phyloP scores from a whole-genome alignment of 2,113 vertebrate genomes.

The Meles meles region DNA sequence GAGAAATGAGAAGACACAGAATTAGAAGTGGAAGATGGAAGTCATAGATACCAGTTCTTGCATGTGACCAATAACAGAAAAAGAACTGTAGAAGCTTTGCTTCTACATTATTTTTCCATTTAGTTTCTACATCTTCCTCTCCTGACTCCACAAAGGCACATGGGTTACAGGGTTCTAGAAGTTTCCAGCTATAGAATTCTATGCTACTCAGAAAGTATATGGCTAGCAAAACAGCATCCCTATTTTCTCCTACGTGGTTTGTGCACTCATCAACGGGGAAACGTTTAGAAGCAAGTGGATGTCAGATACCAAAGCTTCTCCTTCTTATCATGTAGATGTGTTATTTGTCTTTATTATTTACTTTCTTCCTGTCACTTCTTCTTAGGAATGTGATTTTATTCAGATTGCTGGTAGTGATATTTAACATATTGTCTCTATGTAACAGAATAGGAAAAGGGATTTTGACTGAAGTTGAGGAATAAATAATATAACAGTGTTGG shows the following conservation, averaged over 20 bases:
- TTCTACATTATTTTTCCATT: constrained; percentile 61
- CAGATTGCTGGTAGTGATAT: not conserved
- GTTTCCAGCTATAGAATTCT: constrained; percentile 58
- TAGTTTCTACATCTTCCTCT: constrained; percentile 56
- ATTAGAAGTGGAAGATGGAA: not conserved
- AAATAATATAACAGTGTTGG: not conserved
- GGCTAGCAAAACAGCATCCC: constrained; percentile 66
- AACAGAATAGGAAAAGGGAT: not conserved
- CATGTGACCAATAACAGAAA: not conserved
- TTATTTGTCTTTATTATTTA: not conserved
- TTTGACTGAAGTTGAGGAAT: not conserved
- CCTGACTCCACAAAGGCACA: constrained; percentile 38
- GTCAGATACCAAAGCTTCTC: constrained; percentile 49
- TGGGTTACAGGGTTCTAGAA: not conserved
- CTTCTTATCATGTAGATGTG: not conserved
- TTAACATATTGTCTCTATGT: not conserved
- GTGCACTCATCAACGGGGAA: constrained; percentile 64
- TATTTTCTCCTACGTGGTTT: constrained; percentile 62
- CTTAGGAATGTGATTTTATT: not conserved
- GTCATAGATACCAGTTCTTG: not conserved
- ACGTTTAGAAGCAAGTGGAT: constrained; percentile 75
- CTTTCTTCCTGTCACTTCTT: not conserved
- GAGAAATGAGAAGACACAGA: not conserved
- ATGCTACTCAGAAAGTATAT: constrained; percentile 63
- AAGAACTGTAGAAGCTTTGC: not conserved